Evolutionary conservation across 2,113 vertebrate species (phyloP).

Genomic region (Brevimyrus niger): DNA sequence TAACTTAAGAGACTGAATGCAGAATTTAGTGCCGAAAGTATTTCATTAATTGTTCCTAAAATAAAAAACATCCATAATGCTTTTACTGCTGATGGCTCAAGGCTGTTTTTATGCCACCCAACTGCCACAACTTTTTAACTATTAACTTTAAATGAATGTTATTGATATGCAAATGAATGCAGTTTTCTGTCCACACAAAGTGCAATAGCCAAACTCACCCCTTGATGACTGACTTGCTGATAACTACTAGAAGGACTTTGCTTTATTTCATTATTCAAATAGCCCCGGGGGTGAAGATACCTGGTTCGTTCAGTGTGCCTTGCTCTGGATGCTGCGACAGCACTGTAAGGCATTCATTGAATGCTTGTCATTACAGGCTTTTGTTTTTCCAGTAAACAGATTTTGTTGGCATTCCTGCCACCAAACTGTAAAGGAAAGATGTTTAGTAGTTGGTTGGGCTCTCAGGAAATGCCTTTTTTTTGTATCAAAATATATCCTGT

Average conservation of each 20-base stretch:
- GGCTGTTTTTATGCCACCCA: conserved; percentile 10
- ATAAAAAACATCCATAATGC: conserved; percentile 37
- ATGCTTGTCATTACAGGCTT: background rate
- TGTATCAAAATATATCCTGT: background rate
- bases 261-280: background rate
- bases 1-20: conserved; percentile 33
- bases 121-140: background rate
- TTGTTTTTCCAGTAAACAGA: background rate
- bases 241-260: background rate
- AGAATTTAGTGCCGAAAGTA: conserved; percentile 35
- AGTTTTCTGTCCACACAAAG: background rate
- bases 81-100: conserved; percentile 26
- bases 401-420: background rate
- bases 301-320: background rate
- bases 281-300: background rate
- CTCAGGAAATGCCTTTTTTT: background rate
- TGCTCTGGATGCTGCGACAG: background rate
- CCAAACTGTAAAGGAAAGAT: background rate
- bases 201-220: background rate
- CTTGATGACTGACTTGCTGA: background rate
- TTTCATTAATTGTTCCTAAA: conserved; percentile 40
- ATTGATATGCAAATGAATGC: background rate
- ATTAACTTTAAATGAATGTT: background rate
- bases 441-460: background rate
- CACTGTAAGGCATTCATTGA: background rate